Conservation (phyloP, 2,888 invertebrate genomes). For the Abrostola tripartita region DNA sequence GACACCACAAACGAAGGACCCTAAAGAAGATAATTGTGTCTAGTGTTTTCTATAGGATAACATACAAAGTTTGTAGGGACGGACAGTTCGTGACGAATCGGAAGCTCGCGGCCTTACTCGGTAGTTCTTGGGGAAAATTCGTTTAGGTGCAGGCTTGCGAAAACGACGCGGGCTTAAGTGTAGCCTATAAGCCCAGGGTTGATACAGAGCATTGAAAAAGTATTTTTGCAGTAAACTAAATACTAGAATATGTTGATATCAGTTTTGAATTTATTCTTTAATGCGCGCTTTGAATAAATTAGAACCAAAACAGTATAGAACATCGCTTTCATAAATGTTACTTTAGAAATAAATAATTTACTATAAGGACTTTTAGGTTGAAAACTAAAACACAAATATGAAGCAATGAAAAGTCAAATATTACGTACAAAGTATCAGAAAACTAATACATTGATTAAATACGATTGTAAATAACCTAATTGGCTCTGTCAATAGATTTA, state of each 20-base stretch:
- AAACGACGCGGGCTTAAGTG: slow-evolving; percentile 49
- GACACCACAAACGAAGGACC: background rate
- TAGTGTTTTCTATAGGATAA: slow-evolving; percentile 32
- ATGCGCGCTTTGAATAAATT: too few relatives aligned
- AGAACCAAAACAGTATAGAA: too few relatives aligned
- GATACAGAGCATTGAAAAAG: slow-evolving; percentile 55
- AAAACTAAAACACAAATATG: too few relatives aligned
- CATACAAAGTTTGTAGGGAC: slow-evolving; percentile 29
- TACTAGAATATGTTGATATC: slow-evolving; percentile 32
- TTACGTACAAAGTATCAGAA: too few relatives aligned
- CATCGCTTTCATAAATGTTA: too few relatives aligned
- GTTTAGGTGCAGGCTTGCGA: slow-evolving; percentile 49
- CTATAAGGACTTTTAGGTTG: too few relatives aligned
- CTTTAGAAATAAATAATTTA: too few relatives aligned
- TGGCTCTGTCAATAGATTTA: too few relatives aligned
- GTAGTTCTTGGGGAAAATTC: slow-evolving; percentile 49
- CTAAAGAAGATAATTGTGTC: slow-evolving; percentile 7
- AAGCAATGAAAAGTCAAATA: too few relatives aligned
- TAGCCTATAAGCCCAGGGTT: slow-evolving; percentile 55
- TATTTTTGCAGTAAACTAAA: slow-evolving; percentile 36
- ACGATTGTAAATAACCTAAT: too few relatives aligned
- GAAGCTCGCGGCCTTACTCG: slow-evolving; percentile 40
- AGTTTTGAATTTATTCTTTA: slow-evolving; percentile 19
- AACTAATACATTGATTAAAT: too few relatives aligned
- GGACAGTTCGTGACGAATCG: slow-evolving; percentile 56